Evolutionary conservation across 2,113 vertebrate genomes (phyloP).

Genomic region (Pica pica): DNA sequence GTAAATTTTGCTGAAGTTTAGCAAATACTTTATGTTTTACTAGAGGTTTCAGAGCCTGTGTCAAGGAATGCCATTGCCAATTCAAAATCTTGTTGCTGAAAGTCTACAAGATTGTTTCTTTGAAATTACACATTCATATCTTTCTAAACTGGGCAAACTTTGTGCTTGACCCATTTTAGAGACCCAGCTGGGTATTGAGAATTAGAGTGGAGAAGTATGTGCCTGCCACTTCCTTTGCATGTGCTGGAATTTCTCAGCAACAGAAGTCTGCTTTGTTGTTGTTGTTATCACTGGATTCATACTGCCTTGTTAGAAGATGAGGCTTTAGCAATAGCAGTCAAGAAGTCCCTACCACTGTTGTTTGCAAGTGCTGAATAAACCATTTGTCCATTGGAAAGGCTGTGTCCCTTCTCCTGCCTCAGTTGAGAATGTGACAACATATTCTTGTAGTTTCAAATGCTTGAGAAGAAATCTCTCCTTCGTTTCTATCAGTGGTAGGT

Average conservation of each 20-base stretch:
- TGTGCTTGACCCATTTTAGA: not conserved
- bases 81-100: not conserved
- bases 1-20: not conserved
- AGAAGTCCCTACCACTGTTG: not conserved
- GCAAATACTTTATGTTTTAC: not conserved
- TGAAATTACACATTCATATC: not conserved
- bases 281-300: not conserved
- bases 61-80: not conserved
- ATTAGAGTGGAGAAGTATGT: not conserved
- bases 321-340: not conserved
- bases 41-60: not conserved
- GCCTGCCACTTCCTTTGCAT: not conserved
- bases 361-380: not conserved
- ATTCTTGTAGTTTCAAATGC: not conserved
- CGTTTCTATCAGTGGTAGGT: not conserved
- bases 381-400: not conserved
- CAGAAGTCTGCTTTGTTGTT: not conserved
- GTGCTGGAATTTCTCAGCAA: not conserved
- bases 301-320: not conserved
- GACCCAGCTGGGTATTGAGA: not conserved
- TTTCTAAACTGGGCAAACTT: not conserved
- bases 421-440: not conserved
- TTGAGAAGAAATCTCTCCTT: not conserved
- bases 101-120: not conserved
- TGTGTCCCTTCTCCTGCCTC: not conserved